Base-by-base conservation (phyloP, 2,113 vertebrate species). In the Recurvirostra avosetta region DNA sequence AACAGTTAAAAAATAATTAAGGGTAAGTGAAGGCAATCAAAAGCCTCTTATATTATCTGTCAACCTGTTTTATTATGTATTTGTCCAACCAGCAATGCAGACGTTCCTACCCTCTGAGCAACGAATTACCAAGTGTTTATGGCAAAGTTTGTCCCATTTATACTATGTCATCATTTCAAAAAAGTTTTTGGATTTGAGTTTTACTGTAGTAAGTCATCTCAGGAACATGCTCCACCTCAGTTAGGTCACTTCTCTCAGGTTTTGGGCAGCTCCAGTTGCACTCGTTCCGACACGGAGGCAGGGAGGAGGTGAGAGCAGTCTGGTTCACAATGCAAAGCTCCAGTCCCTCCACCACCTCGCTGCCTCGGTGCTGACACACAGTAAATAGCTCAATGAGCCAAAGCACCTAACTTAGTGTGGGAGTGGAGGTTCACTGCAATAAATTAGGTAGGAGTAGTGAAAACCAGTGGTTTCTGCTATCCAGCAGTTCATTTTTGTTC, bases 401-500 rank as follows among this genome's bases (percentile, higher is more conserved):
- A 97, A 96, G 94, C 67, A 52, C 93, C 91, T 78, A 63, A 81
- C 81, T 12, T 80, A 40, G 49, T 67, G 86, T 94, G 96, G 80
- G 93, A 96, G 88, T 27, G 2, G 82, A 90, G 52, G 67, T 85
- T 85, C 72, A 18, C 66, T 94, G 91, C 92, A 94, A 83, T 96
- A 96, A 98, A 95, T 97, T 71, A 96, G 82, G 88, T 55, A 97
- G 72, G 92, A 93, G 95, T n/a, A 96, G 68, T 52, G 86, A 94
- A 97, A 97, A 84, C 52, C 80, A 73, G 74, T 67, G 86, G 76
- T 96, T 97, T 94, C 88, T 97, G 29, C 96, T 95, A 89, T 91
- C 94, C 94, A 94, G 81, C 96, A 96, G 94, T 90, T 98, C 93
- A 90, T 97, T 98, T 97, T 95, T 97, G 92, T 90, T 97, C 96